phyloP scores from a whole-genome alignment of 2,888 invertebrate species.

The Andricus quercusramuli region DNA sequence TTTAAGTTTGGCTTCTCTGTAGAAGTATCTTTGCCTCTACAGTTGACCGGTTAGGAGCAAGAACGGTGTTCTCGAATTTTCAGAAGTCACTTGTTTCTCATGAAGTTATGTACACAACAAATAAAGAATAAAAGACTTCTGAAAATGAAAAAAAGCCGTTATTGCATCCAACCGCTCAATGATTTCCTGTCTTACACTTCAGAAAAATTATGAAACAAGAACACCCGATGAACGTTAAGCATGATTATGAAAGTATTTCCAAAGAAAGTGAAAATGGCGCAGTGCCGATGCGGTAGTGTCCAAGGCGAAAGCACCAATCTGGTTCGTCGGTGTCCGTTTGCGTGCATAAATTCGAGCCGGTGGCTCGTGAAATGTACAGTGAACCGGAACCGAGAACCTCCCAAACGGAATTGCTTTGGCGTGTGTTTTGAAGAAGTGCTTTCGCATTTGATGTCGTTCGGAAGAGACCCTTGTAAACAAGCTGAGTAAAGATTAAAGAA shows the following conservation, averaged over 20 bases:
- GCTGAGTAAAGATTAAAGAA: neutral
- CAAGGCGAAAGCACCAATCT: slow-evolving; percentile 20
- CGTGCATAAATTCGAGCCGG: slow-evolving; percentile 54
- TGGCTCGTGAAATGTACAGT: slow-evolving; percentile 57
- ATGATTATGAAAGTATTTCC: neutral
- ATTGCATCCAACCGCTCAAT: too few relatives aligned
- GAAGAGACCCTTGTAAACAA: slow-evolving; percentile 1
- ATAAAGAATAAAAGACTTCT: too few relatives aligned
- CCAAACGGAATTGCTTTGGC: slow-evolving; percentile 49
- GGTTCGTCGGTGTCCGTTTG: slow-evolving; percentile 51
- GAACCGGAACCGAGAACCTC: slow-evolving; percentile 53
- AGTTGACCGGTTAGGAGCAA: too few relatives aligned
- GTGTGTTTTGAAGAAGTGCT: slow-evolving; percentile 58
- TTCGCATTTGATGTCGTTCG: slow-evolving; percentile 42
- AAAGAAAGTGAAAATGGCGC: slow-evolving; percentile 12
- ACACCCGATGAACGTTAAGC: neutral
- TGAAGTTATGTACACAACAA: too few relatives aligned
- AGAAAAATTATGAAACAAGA: too few relatives aligned
- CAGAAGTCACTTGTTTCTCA: too few relatives aligned
- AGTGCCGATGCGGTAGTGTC: neutral
- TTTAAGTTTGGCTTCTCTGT: too few relatives aligned
- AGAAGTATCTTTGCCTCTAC: too few relatives aligned
- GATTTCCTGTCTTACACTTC: too few relatives aligned
- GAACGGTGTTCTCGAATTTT: too few relatives aligned
- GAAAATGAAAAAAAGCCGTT: too few relatives aligned